A percentile compares a stretch with the other conserved stretches of the same genome.
These are phyloP conservation scores for Kryphioiulus occultus DNA, from an alignment of 2,888 invertebrate genomes.

Conservation along the genomic window DNA sequence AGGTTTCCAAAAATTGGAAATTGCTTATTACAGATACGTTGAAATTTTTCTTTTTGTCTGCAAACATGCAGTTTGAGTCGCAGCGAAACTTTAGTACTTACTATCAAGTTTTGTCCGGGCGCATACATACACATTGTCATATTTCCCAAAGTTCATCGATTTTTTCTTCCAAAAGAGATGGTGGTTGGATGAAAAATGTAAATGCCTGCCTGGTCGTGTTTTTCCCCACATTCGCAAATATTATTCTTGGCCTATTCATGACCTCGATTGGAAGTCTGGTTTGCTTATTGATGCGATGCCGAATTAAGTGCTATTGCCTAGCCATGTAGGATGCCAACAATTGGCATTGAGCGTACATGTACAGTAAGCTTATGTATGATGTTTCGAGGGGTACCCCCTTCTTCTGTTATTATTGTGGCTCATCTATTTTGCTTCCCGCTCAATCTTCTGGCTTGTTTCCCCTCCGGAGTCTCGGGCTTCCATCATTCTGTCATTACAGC, in stretches of 20 bases:
- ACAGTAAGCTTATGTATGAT: no score
- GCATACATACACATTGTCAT: not conserved
- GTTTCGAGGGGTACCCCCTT: not conserved
- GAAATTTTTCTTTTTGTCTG: no score
- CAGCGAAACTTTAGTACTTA: no score
- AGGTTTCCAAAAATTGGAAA: no score
- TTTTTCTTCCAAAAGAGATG: not conserved
- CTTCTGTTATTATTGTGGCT: constrained; percentile 2
- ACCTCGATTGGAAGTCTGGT: not conserved
- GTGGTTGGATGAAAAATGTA: not conserved
- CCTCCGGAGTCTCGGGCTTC: constrained; percentile 41
- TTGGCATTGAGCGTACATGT: not conserved
- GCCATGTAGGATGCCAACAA: not conserved
- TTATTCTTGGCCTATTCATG: constrained; percentile 3
- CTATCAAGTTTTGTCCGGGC: no score
- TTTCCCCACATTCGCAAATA: constrained; percentile 1
- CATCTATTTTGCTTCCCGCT: constrained; percentile 13
- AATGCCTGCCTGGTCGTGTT: not conserved
- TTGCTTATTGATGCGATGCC: not conserved
- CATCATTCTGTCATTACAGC: constrained; percentile 49
- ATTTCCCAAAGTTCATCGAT: not conserved
- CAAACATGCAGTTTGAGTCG: no score
- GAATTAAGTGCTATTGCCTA: not conserved
- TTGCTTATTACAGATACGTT: no score
- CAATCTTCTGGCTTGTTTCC: constrained; percentile 26